A percentile compares a stretch with the other conserved stretches of the same genome.
These are phyloP conservation scores for Poeciliopsis turneri DNA, from an alignment of 2,797 vertebrate species.

Conservation along the genomic window DNA sequence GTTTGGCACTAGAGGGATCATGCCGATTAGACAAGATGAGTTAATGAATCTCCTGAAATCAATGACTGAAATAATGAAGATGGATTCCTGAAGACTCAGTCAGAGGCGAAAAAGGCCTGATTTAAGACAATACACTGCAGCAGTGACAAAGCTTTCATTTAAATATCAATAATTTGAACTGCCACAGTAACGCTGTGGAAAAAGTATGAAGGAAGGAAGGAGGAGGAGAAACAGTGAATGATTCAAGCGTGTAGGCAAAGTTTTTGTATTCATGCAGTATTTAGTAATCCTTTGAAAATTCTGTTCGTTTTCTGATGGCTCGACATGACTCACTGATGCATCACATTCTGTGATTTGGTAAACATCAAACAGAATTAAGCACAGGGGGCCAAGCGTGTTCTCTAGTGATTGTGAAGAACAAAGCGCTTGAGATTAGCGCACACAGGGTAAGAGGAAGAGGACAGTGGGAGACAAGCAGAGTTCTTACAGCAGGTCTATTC, in stretches of 20 bases:
- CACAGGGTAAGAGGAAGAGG: slow-evolving; percentile 35
- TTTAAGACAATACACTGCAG: slow-evolving; percentile 32
- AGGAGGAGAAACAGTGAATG: background rate
- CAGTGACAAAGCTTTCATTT: slow-evolving; percentile 1
- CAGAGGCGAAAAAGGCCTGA: slow-evolving; percentile 1
- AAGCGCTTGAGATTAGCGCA: slow-evolving; percentile 51
- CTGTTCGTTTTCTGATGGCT: slow-evolving; percentile 24
- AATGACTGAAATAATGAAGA: slow-evolving; percentile 51
- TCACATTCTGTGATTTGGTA: slow-evolving; percentile 38
- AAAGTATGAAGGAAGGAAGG: background rate
- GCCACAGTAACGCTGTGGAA: background rate
- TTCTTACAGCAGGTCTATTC: slow-evolving; percentile 68
- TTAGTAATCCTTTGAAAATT: slow-evolving; percentile 27
- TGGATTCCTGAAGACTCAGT: slow-evolving; percentile 32
- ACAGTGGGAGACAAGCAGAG: slow-evolving; percentile 39
- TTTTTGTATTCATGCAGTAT: slow-evolving; percentile 11
- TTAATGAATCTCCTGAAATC: slow-evolving; percentile 53
- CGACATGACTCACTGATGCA: slow-evolving; percentile 41
- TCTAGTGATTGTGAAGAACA: slow-evolving; percentile 52
- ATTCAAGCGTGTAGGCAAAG: slow-evolving; percentile 12
- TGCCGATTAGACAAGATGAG: slow-evolving; percentile 30
- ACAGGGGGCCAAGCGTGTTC: slow-evolving; percentile 38
- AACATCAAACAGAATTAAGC: slow-evolving; percentile 48
- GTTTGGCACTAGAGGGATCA: slow-evolving; percentile 41
- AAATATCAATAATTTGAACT: slow-evolving; percentile 33